Percentiles rank a stretch among this genome's conserved stretches.
Evolutionary conservation across 2,888 invertebrate species (phyloP).

Genomic region (Rhodophaea formosa): DNA sequence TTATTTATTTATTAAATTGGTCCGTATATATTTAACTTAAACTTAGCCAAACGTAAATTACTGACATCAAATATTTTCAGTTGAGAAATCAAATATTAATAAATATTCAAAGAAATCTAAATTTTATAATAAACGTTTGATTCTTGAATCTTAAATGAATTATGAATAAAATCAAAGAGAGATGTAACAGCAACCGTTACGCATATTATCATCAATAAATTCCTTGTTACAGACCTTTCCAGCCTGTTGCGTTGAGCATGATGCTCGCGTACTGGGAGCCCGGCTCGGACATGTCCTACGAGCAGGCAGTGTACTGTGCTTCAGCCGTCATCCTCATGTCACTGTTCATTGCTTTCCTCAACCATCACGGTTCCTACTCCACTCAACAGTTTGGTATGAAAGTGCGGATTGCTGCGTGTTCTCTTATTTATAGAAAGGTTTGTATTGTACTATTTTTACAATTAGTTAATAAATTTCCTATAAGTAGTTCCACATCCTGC

Average conservation of each 20-base stretch:
- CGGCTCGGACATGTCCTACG: slow-evolving; percentile 67
- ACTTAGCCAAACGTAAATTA: too few species aligned
- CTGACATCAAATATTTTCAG: too few species aligned
- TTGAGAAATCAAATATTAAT: too few species aligned
- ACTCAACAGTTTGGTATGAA: slow-evolving; percentile 90
- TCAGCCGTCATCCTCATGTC: slow-evolving; percentile 79
- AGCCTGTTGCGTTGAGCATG: slow-evolving; percentile 84
- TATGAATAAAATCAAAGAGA: too few species aligned
- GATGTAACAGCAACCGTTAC: too few species aligned
- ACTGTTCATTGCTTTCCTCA: slow-evolving; percentile 79
- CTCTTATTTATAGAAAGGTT: slow-evolving; percentile 93
- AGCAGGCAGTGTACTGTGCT: slow-evolving; percentile 84
- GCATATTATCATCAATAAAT: not conserved
- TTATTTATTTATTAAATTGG: too few species aligned
- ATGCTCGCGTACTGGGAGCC: slow-evolving; percentile 85
- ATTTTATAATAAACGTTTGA: too few species aligned
- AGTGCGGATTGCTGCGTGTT: slow-evolving; percentile 90
- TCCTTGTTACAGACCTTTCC: slow-evolving; percentile 77
- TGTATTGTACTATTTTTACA: slow-evolving; percentile 24
- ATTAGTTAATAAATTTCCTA: too few species aligned
- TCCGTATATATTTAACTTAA: too few species aligned
- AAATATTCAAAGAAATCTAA: too few species aligned
- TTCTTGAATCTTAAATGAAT: too few species aligned
- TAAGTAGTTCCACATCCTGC: too few species aligned
- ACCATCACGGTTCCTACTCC: slow-evolving; percentile 84